Evolutionary conservation across 2,113 vertebrate species (phyloP), one percentile per base, ranked within the genome.

Genomic region (Monopterus albus): DNA sequence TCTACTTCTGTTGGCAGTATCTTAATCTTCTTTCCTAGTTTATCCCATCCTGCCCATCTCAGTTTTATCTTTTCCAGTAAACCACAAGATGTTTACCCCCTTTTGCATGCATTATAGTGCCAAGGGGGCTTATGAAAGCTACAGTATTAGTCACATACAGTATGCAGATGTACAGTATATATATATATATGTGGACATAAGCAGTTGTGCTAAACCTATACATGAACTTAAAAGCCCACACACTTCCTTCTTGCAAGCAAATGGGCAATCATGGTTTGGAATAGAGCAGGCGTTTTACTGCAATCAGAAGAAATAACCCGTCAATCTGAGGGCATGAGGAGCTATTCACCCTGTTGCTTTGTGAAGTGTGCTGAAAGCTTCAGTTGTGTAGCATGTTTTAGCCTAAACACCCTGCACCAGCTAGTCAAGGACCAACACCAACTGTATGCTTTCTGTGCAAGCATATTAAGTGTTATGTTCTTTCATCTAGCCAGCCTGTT

Each of bases 231-330:
- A 43, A 13, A 31, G 39, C 38, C 28, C 26, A 53, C 68, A 31
- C 60, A 17, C 15, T 45, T 43, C 13, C 25, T 8, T 1, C 45
- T 50, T 25, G 4, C 35, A 29, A 10, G 45, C 39, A 64, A 60
- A 57, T 17, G 15, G 23, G 23, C 31, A 47, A 40, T 23, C 12
- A 1, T 38, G 33, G 28, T 25, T 58, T 52, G 14, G 20, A 72
- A 58, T 23, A 21, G 31, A 45, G 26, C 20, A 23, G 52, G 38
- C 5, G 4, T 35, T 42, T 43, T 2, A 14, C 26, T 67, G 56
- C 40, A 59, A 77, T 56, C 56, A 68, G n/a, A 47, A 18, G 52
- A 66, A 58, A 69, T 49, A 72, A 25, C 40, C 36, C 53, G 49
- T 71, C 45, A 55, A 39, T 61, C 40, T 38, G 38, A 58, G 69